A percentile compares a stretch with the other conserved stretches of the same genome.
phyloP scores from a whole-genome alignment of 2,113 vertebrate genomes.

The Spilogale gracilis region DNA sequence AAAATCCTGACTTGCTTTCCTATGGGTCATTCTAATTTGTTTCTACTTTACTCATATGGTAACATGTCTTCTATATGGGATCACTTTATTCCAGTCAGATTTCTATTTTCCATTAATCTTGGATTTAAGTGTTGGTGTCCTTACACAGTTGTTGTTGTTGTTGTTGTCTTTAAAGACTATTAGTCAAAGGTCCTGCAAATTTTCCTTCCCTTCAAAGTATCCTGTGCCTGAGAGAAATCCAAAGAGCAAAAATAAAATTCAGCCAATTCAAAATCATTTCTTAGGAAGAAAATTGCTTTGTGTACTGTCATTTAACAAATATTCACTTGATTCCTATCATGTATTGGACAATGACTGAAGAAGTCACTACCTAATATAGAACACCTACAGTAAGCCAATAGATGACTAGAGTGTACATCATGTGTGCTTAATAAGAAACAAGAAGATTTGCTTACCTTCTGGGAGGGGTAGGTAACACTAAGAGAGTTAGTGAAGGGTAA shows the following conservation, averaged over 20 bases:
- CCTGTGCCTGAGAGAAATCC: conserved; percentile 10
- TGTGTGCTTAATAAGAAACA: background rate
- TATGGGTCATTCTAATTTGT: background rate
- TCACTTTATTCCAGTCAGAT: background rate
- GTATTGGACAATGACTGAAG: background rate
- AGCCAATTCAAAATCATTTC: background rate
- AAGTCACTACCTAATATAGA: background rate
- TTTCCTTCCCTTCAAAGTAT: background rate
- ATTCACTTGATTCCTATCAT: background rate
- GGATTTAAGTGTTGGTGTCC: background rate
- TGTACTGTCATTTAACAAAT: background rate
- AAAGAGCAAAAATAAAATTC: conserved; percentile 10
- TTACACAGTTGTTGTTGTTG: background rate
- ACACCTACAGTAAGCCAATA: background rate
- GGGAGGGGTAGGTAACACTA: background rate
- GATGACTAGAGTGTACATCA: background rate
- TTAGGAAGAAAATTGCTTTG: conserved; percentile 35
- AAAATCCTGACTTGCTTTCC: background rate
- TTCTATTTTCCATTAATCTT: conserved; percentile 21
- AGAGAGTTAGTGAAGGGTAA: background rate
- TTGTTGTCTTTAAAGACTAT: background rate
- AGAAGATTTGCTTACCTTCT: background rate
- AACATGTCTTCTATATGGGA: background rate
- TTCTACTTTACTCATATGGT: background rate
- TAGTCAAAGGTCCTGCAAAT: background rate